Percentiles rank a stretch among this genome's conserved stretches.
These are phyloP conservation scores for Characodon lateralis DNA, from an alignment of 2,797 vertebrate species.

Conservation along the genomic window DNA sequence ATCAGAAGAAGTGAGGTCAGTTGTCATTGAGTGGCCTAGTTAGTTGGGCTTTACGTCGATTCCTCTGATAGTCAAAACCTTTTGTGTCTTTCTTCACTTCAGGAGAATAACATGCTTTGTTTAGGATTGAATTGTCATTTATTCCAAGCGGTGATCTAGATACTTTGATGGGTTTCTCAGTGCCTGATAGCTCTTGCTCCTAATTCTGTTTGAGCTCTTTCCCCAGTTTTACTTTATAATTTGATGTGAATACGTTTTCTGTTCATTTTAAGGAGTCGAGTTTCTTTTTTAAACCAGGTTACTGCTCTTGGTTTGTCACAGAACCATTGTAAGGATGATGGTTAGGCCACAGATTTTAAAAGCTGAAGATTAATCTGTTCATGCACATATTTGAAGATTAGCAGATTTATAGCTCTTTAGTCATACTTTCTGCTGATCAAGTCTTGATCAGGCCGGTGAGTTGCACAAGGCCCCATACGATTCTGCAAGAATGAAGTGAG, in stretches of 20 bases:
- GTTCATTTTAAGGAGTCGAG: neutral
- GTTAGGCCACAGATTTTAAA: constrained; percentile 39
- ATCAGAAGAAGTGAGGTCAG: neutral
- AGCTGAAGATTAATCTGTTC: constrained; percentile 16
- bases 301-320: neutral
- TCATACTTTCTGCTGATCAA: too few relatives aligned
- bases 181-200: neutral
- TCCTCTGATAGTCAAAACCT: neutral
- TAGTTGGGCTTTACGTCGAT: constrained; percentile 1
- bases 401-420: neutral
- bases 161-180: neutral
- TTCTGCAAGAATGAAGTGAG: too few relatives aligned
- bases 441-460: too few relatives aligned
- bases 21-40: neutral
- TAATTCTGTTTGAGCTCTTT: neutral
- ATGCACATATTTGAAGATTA: constrained; percentile 7
- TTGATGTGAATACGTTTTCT: neutral
- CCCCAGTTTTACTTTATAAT: too few relatives aligned
- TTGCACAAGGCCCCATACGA: too few relatives aligned
- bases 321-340: constrained; percentile 16
- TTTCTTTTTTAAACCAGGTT: too few relatives aligned
- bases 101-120: neutral
- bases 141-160: neutral
- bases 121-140: neutral
- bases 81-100: neutral